Percentiles rank a stretch among this genome's conserved stretches.
Evolutionary conservation across 1,140 invertebrate species (phyloP).

Genomic region (Diorhabda sublineata): DNA sequence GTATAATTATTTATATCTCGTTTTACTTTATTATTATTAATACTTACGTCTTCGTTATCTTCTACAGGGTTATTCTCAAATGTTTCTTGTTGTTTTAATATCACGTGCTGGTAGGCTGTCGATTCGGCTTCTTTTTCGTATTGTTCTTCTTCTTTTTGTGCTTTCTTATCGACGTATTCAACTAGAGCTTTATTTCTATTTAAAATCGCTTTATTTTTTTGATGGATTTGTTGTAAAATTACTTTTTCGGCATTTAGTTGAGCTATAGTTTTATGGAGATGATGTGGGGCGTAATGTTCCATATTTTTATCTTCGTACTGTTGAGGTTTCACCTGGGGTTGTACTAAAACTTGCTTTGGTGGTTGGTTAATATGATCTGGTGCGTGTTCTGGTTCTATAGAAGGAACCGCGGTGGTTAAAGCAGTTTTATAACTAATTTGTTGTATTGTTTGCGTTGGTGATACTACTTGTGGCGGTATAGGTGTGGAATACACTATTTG

Average conservation of each 20-base stretch:
- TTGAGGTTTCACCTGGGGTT: background rate
- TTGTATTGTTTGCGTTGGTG: background rate
- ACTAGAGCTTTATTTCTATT: background rate
- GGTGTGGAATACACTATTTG: background rate
- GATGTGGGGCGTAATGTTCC: conserved; percentile 19
- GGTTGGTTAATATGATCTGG: background rate
- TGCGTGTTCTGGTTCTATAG: background rate
- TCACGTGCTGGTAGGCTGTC: conserved; percentile 8
- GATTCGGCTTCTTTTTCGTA: background rate
- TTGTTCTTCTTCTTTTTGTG: background rate
- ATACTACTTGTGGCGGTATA: background rate
- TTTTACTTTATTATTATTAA: background rate
- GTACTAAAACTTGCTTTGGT: background rate
- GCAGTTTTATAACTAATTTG: background rate
- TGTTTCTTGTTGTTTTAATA: conserved; percentile 5
- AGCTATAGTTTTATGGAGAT: conserved; percentile 10
- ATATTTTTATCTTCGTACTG: conserved; percentile 6
- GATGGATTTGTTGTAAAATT: conserved; percentile 2
- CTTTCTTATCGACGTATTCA: background rate
- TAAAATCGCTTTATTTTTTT: conserved; percentile 9
- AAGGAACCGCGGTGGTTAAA: background rate
- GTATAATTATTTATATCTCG: background rate
- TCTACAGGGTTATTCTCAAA: background rate
- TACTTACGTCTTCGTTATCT: conserved; percentile 13
- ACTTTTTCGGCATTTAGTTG: conserved; percentile 17